Base-by-base conservation (phyloP, 2,113 vertebrate species). In the Anthoscopus minutus region DNA sequence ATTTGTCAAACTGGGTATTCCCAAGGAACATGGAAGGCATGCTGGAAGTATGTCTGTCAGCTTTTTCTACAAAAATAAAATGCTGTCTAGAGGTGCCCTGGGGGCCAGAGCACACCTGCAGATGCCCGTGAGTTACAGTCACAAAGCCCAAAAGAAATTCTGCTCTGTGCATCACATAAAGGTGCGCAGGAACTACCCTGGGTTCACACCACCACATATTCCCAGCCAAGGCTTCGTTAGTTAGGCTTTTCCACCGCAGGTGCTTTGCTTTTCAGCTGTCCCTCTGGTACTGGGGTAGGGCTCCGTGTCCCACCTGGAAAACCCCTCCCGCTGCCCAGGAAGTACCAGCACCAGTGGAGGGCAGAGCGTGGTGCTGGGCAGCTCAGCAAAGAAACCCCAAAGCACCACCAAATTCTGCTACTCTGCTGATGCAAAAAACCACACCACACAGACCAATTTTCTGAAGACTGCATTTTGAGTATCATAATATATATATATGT, bases 401-500 rank as follows among this genome's bases (percentile, higher is more conserved):
- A 93, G 80, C 91, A 92, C 14, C 3, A 54, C 14, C 3, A 58
- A 91, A 66, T 94, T 51, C 80, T 94, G 86, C 92, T 92, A 65
- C 70, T 85, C 89, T 96, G 89, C 89, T 96, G 95, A 96, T 91
- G 88, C 87, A 98, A 98, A 97, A 91, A 98, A 97, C 14, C 97
- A 97, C 97, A 97, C 96, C 97, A 98, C 97, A 97, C 97, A 97
- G 96, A 94, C 93, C 93, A 94, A 97, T 97, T 98, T 98, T 97
- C 97, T 96, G 97, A 97, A 97, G 97, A 97, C 95, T 97, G 97
- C 97, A 98, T 98, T 98, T 98, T 97, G 98, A 98, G 97, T 98
- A 98, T 97, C 97, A 97, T 97, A 98, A 97, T 98, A 97, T 97
- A 96, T 97, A 96, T 96, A 97, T 96, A 97, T 98, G 97, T 98